Conservation (phyloP, 2,797 vertebrate species). For the Nannoperca australis region DNA sequence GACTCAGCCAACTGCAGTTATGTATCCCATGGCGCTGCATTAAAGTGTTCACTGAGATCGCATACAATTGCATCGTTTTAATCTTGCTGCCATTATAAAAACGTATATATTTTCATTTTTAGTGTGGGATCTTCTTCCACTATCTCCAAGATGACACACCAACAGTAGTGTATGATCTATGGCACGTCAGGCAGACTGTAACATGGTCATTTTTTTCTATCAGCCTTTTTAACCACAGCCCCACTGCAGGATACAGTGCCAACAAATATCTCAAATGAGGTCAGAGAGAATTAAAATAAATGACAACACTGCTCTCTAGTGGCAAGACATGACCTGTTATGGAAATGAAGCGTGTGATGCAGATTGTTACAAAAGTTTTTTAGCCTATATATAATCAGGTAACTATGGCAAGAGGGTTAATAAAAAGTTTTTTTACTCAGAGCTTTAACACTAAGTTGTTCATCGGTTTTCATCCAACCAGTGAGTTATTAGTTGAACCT, state of each 20-base stretch:
- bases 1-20: too few relatives aligned
- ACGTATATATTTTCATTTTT: not conserved
- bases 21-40: too few relatives aligned
- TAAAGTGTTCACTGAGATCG: not conserved
- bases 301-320: constrained; percentile 27
- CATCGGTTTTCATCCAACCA: too few relatives aligned
- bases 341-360: not conserved
- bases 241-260: not conserved
- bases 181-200: not conserved
- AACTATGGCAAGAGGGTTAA: too few relatives aligned
- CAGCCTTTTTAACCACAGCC: not conserved
- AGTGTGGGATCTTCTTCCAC: not conserved
- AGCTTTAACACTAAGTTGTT: too few relatives aligned
- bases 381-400: not conserved
- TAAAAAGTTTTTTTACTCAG: not conserved
- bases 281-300: not conserved
- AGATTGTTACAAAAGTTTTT: not conserved
- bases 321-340: not conserved
- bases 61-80: not conserved
- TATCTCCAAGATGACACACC: not conserved
- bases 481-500: too few relatives aligned
- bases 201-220: too few relatives aligned
- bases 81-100: not conserved
- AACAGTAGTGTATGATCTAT: not conserved
- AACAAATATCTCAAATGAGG: not conserved